Evolutionary conservation across 2,797 vertebrate species (phyloP), one percentile per base, ranked within the genome.

Genomic region (Sandelia bainsii): DNA sequence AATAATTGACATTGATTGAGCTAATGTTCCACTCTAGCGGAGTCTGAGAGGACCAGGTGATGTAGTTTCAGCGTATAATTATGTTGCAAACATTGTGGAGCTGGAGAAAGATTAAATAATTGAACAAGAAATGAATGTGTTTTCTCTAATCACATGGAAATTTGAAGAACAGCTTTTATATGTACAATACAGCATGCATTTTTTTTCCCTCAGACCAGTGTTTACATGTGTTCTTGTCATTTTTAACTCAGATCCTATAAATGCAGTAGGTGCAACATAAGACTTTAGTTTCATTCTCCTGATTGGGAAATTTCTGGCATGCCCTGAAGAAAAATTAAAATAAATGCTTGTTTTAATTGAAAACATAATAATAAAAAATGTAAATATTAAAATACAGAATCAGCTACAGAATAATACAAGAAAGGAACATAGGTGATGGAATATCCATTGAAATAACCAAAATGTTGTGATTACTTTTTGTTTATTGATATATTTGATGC

Each of bases 1-100:
- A 92, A 92, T 93, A 94, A 93, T 94, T 91, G 87, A 87, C 92
- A 93, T 92, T 93, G 93, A 93, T 93, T 93, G 92, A 93, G 90
- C 86, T 91, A 91, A 93, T 92, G 91, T 92, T 93, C 90, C 84
- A 78, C 85, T 84, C 87, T 67, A 62, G 59, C 27, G 42, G 86
- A 89, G 86, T 79, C 86, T 83, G 79, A 22, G 45, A 90, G 77
- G 70, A 78, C 65, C 86, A 87, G 91, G 87, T 91, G 85, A 88
- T 89, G 84, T 85, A 73, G 77, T 78, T 79, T 83, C 76, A 61
- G 48, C 17, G 37, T 80, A 81, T 91, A 91, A 93, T 92, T 90
- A 91, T 91, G 83, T 87, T 90, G 75, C 62, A 53, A 58, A 79
- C 79, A 80, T 72, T 39, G 37, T 57, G 46, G 56, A 82, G 83